Evolutionary conservation across 2,113 vertebrate species (phyloP), one percentile per base, ranked within the genome.

Genomic region (Rafetus swinhoei): DNA sequence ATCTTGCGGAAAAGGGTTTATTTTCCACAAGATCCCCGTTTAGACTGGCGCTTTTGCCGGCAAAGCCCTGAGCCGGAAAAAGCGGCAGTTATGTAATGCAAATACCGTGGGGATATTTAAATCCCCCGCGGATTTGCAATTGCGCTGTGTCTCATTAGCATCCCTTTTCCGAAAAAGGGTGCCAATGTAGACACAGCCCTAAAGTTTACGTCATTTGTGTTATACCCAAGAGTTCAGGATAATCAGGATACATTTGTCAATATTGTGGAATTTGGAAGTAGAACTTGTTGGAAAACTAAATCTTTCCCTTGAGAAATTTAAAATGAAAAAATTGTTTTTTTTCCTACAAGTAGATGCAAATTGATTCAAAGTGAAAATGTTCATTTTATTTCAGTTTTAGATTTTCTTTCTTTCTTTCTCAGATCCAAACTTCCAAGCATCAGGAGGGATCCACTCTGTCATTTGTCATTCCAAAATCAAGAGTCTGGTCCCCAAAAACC

Each of bases 181-280:
- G n/a, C n/a, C n/a, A n/a, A n/a, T n/a, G n/a, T n/a, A n/a, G n/a
- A n/a, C n/a, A n/a, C n/a, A n/a, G n/a, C n/a, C n/a, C n/a, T n/a
- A 93, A 94, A 86, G 90, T 82, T 93, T 92, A 79, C 89, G 86
- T 87, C 93, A 95, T 9, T 21, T 83, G 94, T 79, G 65, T 65
- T 89, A 90, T 88, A 93, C 90, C 93, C 92, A 90, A 80, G 86
- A 92, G 52, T 93, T 95, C 96, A 95, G 95, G 94, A 81, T 93
- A 82, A 94, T 86, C 95, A 97, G 89, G 84, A 92, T 94, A 92
- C 1, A 6, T 84, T 82, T 95, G 95, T 93, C 59, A 90, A 91
- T 94, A 96, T 90, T 85, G 90, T 86, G 74, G 86, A 84, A 93
- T 65, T 57, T 39, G 92, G 93, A 95, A 84, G 2, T 39, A 90